A percentile compares a stretch with the other conserved stretches of the same genome.
Evolutionary conservation across 2,113 vertebrate species (phyloP).

Genomic region (Nerophis ophidion): DNA sequence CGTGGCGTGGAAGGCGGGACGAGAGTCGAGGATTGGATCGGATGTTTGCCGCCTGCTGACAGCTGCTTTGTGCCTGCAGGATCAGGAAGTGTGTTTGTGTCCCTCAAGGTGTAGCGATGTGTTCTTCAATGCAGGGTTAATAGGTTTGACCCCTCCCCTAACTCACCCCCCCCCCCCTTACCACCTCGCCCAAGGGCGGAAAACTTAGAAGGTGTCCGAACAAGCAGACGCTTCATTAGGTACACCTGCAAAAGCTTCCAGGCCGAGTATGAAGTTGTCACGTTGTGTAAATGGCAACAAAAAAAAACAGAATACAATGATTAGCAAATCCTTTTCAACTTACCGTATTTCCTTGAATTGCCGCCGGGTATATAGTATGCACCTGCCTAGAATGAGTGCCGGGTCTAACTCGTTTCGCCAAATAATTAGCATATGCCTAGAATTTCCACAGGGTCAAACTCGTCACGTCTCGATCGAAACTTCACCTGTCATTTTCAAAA

Average conservation of each 20-base stretch:
- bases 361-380: too few relatives aligned
- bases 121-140: conserved; percentile 66
- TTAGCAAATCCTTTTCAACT: too few relatives aligned
- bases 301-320: too few relatives aligned
- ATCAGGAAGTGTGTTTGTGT: conserved; percentile 42
- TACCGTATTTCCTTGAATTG: too few relatives aligned
- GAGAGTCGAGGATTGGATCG: conserved; percentile 28
- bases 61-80: conserved; percentile 51
- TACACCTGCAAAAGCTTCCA: neutral
- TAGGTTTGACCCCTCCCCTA: conserved; percentile 68
- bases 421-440: too few relatives aligned
- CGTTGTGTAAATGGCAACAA: too few relatives aligned
- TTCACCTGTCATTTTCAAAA: too few relatives aligned
- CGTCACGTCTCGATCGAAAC: too few relatives aligned
- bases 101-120: conserved; percentile 47
- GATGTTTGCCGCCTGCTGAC: conserved; percentile 52
- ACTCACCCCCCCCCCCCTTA: conserved; percentile 5
- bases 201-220: conserved; percentile 7
- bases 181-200: conserved; percentile 4
- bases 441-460: too few relatives aligned
- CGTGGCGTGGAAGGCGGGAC: conserved; percentile 23
- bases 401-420: too few relatives aligned
- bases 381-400: too few relatives aligned
- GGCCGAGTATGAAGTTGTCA: too few relatives aligned
- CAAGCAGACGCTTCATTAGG: neutral